Evolutionary conservation across 2,113 vertebrate genomes (phyloP), one percentile per base, ranked within the genome.

Genomic region (Lamprotornis superbus): DNA sequence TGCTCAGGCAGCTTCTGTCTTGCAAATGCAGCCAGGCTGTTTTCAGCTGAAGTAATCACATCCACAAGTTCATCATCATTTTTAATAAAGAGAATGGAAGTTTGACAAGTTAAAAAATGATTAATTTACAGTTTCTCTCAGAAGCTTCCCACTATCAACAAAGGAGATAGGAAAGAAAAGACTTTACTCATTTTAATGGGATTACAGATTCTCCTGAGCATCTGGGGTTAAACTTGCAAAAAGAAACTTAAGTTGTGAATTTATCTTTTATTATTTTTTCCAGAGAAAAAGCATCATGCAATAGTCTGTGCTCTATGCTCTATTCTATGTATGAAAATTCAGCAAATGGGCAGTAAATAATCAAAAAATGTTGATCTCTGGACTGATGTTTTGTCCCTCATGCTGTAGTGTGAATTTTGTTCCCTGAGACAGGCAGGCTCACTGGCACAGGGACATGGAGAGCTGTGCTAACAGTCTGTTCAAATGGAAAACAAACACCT

Each of bases 71-170:
- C 69, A 89, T 92, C 11, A 69, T 67, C 4, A 49, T 65, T 94
- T 95, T 93, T 75, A 93, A 94, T 87, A 87, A 83, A 64, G 30
- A 22, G 33, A 87, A 87, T 46, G 49, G 55, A 90, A 84, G 17
- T 63, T 40, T 73, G 74, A 78, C 69, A 84, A 69, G 44, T 37
- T 52, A 63, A 87, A 89, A 81, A 49, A n/a, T 52, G 0, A 71
- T 94, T 92, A 2, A 61, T 92, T 85, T 93, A 25, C 15, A 7
- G 40, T 52, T 89, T 73, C 57, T 24, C 30, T 60, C 9, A 14
- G 64, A 87, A 92, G 40, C 22, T 65, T 87, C n/a, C 16, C 9
- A 20, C 23, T 52, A 56, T 67, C 12, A 17, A 8, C n/a, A 75
- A 64, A 83, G 35, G 28, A 75, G 30, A 64, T 12, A 35, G 39